phyloP scores from a whole-genome alignment of 1,140 invertebrate species.

The Ditylenchus dipsaci region DNA sequence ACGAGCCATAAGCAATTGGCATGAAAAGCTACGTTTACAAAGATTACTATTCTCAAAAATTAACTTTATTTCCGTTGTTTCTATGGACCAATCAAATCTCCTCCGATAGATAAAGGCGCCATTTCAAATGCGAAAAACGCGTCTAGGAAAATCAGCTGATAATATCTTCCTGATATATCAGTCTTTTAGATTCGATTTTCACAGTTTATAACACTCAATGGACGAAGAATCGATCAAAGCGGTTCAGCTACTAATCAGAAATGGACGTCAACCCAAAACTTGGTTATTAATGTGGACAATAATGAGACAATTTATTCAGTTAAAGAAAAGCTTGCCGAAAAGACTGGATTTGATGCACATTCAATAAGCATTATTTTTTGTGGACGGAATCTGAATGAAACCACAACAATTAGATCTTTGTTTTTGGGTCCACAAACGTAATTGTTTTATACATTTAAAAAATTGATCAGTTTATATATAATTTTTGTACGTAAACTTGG shows the following conservation, averaged over 20 bases:
- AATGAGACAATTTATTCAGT: not conserved
- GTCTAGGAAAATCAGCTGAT: not conserved
- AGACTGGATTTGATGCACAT: not conserved
- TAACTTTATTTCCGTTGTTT: no score
- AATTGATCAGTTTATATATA: not conserved
- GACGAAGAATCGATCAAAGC: not conserved
- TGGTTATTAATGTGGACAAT: not conserved
- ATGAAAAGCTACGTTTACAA: no score
- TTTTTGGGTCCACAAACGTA: conserved; percentile 5
- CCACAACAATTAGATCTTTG: not conserved
- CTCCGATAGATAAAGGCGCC: no score
- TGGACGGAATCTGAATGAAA: conserved; percentile 2
- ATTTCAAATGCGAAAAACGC: no score
- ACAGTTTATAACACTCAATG: not conserved
- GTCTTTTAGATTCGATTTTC: not conserved
- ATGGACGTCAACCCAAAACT: not conserved
- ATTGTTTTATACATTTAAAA: not conserved
- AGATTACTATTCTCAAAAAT: no score
- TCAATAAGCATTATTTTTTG: conserved; percentile 2
- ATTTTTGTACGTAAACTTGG: no score
- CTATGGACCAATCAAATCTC: no score
- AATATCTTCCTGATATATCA: not conserved
- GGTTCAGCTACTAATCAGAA: not conserved
- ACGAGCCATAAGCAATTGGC: no score
- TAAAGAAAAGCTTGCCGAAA: not conserved